phyloP scores from a whole-genome alignment of 2,797 vertebrate species.

The Sandelia bainsii region DNA sequence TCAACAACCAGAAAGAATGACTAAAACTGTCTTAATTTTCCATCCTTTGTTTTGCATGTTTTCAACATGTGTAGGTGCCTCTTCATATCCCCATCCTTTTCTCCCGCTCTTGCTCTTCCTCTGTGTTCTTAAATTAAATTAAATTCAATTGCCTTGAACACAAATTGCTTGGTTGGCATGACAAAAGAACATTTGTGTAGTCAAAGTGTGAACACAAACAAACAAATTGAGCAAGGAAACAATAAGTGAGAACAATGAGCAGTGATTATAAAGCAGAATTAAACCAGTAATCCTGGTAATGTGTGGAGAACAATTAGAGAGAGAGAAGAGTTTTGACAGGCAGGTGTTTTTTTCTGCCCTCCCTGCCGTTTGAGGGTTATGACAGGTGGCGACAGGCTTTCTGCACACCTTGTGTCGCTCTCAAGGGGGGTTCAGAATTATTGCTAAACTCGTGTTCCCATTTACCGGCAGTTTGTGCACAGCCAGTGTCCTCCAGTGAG shows the following conservation, averaged over 20 bases:
- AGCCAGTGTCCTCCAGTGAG: slow-evolving; percentile 62
- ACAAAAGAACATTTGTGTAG: slow-evolving; percentile 76
- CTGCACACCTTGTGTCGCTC: slow-evolving; percentile 55
- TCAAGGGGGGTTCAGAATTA: slow-evolving; percentile 65
- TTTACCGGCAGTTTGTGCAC: slow-evolving; percentile 64
- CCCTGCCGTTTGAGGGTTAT: slow-evolving; percentile 72
- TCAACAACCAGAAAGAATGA: slow-evolving; percentile 29
- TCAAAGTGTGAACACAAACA: slow-evolving; percentile 77
- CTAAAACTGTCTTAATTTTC: slow-evolving; percentile 51
- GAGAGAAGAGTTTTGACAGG: slow-evolving; percentile 72
- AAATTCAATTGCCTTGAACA: slow-evolving; percentile 69
- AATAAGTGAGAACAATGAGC: slow-evolving; percentile 77
- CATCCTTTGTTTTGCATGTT: slow-evolving; percentile 33
- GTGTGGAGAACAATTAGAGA: slow-evolving; percentile 73
- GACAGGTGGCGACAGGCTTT: slow-evolving; percentile 75
- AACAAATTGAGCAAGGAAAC: slow-evolving; percentile 82
- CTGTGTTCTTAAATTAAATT: slow-evolving; percentile 71
- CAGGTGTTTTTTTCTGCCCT: slow-evolving; percentile 54
- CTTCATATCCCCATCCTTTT: slow-evolving; percentile 27
- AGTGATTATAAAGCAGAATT: slow-evolving; percentile 78
- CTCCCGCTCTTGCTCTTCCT: slow-evolving; percentile 35
- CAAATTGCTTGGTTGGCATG: slow-evolving; percentile 71
- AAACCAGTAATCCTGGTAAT: slow-evolving; percentile 72
- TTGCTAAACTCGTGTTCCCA: slow-evolving; percentile 63
- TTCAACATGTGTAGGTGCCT: slow-evolving; percentile 52